Percentiles rank a stretch among this genome's conserved stretches.
These are phyloP conservation scores for Gallinago jamesoni DNA, from an alignment of 2,113 vertebrate species.

Conservation along the genomic window DNA sequence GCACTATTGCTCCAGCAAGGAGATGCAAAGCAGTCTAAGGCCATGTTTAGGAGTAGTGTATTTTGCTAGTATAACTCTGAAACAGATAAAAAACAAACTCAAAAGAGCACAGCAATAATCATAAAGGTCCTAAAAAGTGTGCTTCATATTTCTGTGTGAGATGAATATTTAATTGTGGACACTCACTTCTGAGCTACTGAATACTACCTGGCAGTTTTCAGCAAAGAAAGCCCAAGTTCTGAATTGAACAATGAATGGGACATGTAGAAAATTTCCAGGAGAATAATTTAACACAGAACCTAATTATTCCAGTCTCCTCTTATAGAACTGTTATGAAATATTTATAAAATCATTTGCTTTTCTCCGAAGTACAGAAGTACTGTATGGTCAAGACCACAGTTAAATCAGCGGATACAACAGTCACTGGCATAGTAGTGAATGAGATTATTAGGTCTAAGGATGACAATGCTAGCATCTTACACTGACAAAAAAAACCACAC, in stretches of 20 bases:
- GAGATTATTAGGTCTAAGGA: background rate
- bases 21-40: background rate
- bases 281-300: background rate
- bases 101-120: background rate
- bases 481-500: background rate
- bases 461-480: background rate
- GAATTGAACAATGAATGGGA: background rate
- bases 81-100: background rate
- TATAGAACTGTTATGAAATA: background rate
- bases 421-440: background rate
- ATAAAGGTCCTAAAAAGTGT: background rate
- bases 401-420: background rate
- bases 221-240: background rate
- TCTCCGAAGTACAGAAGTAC: background rate
- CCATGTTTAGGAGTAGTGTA: background rate
- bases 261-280: background rate
- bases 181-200: background rate
- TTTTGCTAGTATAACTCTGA: background rate
- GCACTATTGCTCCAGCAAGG: constrained; percentile 6
- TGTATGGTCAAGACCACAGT: background rate
- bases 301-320: background rate
- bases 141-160: background rate
- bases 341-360: background rate
- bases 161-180: background rate
- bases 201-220: background rate